Conservation (phyloP, 2,888 invertebrate genomes). For the Abrostola tripartita region DNA sequence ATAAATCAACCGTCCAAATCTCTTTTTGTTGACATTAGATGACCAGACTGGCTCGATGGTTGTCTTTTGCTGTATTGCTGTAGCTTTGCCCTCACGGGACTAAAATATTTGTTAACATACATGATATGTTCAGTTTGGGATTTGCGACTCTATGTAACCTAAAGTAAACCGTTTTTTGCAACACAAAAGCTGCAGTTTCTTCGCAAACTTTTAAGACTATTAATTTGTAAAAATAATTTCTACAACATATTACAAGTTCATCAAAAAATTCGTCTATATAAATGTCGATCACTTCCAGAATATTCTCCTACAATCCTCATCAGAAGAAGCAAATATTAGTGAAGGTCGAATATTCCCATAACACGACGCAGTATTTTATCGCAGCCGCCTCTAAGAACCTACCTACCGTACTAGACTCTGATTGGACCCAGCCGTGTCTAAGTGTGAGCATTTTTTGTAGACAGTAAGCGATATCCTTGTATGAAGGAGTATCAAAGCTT, state of each 20-base stretch:
- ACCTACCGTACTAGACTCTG: background rate
- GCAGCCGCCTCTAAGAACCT: background rate
- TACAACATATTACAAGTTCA: background rate
- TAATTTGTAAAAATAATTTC: too few relatives aligned
- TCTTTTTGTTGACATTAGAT: too few relatives aligned
- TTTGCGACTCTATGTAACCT: too few relatives aligned
- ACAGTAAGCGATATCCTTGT: conserved; percentile 15
- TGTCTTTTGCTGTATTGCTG: too few relatives aligned
- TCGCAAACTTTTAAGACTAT: too few relatives aligned
- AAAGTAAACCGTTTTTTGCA: too few relatives aligned
- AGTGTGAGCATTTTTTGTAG: conserved; percentile 7
- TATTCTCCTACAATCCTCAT: background rate
- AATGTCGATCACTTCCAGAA: background rate
- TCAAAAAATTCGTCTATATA: background rate
- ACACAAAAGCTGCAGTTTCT: too few relatives aligned
- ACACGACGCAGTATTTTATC: conserved; percentile 4
- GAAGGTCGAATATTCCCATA: conserved; percentile 1
- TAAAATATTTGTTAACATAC: too few relatives aligned
- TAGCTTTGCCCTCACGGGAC: too few relatives aligned
- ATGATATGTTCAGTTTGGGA: too few relatives aligned
- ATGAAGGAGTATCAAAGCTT: background rate
- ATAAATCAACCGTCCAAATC: too few relatives aligned
- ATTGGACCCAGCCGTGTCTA: conserved; percentile 2
- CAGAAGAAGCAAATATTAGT: background rate
- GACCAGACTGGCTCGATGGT: too few relatives aligned